These are phyloP conservation scores for Ispidina lecontei DNA, from an alignment of 2,797 vertebrate species.

Conservation along the genomic window DNA sequence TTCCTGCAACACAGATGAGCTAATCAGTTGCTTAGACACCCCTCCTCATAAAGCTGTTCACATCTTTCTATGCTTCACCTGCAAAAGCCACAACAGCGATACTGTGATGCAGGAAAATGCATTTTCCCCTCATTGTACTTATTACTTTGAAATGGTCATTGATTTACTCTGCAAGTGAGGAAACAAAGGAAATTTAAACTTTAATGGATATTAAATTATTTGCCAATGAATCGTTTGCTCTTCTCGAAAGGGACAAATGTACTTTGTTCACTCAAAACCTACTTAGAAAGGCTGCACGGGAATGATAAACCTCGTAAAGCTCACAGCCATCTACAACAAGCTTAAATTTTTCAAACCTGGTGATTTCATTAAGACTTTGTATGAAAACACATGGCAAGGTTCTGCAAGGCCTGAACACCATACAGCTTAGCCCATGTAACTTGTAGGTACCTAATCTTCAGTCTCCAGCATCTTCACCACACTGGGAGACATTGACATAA, in stretches of 20 bases:
- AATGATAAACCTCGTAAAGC: slow-evolving; percentile 64
- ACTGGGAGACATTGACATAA: not conserved
- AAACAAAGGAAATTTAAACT: slow-evolving; percentile 74
- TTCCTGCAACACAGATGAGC: slow-evolving; percentile 55
- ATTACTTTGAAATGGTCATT: slow-evolving; percentile 69
- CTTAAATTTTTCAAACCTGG: slow-evolving; percentile 25
- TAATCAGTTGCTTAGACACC: slow-evolving; percentile 78
- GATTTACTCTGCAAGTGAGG: slow-evolving; percentile 60
- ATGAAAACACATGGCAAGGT: not conserved
- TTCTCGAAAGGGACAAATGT: slow-evolving; percentile 50
- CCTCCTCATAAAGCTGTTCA: slow-evolving; percentile 48
- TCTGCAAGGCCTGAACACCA: not conserved
- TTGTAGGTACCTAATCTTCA: not conserved
- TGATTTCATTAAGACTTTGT: not conserved
- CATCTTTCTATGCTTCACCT: slow-evolving; percentile 59
- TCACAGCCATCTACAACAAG: slow-evolving; percentile 53
- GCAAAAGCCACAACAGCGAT: slow-evolving; percentile 51
- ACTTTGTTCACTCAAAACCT: slow-evolving; percentile 53
- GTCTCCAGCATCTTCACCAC: not conserved
- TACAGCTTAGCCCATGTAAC: not conserved
- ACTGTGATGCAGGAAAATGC: slow-evolving; percentile 8
- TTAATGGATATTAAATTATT: slow-evolving; percentile 75
- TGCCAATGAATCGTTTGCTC: slow-evolving; percentile 71
- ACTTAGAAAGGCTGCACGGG: slow-evolving; percentile 53
- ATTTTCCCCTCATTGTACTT: slow-evolving; percentile 50